These are phyloP conservation scores for Hypotaenidia okinawae DNA, from an alignment of 2,797 vertebrate genomes.

Conservation along the genomic window DNA sequence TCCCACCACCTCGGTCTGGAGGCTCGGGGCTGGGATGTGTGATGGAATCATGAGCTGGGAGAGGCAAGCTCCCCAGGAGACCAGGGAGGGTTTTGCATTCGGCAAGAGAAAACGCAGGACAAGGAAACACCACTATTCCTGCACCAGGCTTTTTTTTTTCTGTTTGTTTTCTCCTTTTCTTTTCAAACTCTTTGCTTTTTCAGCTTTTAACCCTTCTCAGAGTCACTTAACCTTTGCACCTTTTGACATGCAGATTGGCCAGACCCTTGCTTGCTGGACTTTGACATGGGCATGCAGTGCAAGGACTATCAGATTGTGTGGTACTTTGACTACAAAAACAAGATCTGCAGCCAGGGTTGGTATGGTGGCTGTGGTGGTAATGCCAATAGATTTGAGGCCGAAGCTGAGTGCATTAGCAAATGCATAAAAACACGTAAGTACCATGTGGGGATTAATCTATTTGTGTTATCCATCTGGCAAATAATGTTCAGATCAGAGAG, in stretches of 20 bases:
- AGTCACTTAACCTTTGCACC: conserved; percentile 76
- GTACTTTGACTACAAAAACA: conserved; percentile 88
- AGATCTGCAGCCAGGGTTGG: conserved; percentile 88
- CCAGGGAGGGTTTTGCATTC: not conserved
- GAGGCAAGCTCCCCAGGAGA: not conserved
- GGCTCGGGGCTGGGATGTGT: not conserved
- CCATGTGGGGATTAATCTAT: not conserved
- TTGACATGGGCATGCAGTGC: conserved; percentile 85
- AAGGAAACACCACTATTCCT: not conserved
- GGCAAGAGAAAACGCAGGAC: accelerated
- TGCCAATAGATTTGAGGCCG: conserved; percentile 87
- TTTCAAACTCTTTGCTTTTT: conserved; percentile 44
- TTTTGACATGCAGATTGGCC: conserved; percentile 76
- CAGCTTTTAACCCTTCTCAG: conserved; percentile 60
- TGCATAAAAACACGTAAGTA: conserved; percentile 84
- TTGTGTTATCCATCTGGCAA: not conserved
- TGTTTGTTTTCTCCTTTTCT: not conserved
- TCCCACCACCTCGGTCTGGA: not conserved
- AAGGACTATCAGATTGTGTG: conserved; percentile 89
- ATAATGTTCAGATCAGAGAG: not conserved
- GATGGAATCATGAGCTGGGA: not conserved
- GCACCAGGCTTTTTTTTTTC: not conserved
- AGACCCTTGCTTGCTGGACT: conserved; percentile 88
- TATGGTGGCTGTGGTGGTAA: conserved; percentile 88
- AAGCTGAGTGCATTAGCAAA: conserved; percentile 83